phyloP scores from a whole-genome alignment of 2,113 vertebrate genomes.

The Sebastes schlegelii region DNA sequence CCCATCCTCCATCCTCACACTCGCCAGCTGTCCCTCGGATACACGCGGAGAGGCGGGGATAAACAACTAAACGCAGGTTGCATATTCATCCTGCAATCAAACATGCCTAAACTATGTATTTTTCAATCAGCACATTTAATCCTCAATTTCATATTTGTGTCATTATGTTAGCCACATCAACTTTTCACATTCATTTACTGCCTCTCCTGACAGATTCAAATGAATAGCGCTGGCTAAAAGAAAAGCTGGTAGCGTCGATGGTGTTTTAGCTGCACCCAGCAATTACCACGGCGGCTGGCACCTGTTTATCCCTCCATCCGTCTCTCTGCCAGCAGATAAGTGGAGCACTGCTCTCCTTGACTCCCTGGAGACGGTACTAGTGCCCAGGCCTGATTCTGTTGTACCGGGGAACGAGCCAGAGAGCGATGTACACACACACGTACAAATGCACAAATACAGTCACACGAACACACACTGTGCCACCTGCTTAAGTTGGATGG shows the following conservation, averaged over 20 bases:
- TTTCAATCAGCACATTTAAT: slow-evolving; percentile 37
- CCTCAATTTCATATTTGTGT: background rate
- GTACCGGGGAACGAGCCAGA: slow-evolving; percentile 63
- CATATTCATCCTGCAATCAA: slow-evolving; percentile 27
- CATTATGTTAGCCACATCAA: slow-evolving; percentile 9
- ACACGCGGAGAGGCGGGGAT: background rate
- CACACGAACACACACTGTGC: slow-evolving; percentile 23
- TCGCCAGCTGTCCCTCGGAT: slow-evolving; percentile 1
- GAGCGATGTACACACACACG: slow-evolving; percentile 28
- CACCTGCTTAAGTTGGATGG: slow-evolving; percentile 63
- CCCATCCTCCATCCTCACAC: slow-evolving; percentile 9
- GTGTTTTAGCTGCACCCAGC: slow-evolving; percentile 36
- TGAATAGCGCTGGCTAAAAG: slow-evolving; percentile 37
- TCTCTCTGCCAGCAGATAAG: slow-evolving; percentile 72
- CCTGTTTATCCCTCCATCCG: slow-evolving; percentile 55
- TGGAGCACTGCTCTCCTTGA: slow-evolving; percentile 52
- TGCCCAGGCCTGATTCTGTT: slow-evolving; percentile 60
- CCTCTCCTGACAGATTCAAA: slow-evolving; percentile 22
- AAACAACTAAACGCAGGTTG: slow-evolving; percentile 21
- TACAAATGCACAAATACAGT: slow-evolving; percentile 22
- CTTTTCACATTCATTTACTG: slow-evolving; percentile 13
- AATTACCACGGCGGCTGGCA: slow-evolving; percentile 56
- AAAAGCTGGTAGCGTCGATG: background rate
- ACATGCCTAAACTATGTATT: slow-evolving; percentile 3
- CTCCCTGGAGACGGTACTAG: slow-evolving; percentile 42